Percentiles rank a stretch among this genome's conserved stretches.
Evolutionary conservation across 2,888 invertebrate species (phyloP).

Genomic region (Ellobium chinense): DNA sequence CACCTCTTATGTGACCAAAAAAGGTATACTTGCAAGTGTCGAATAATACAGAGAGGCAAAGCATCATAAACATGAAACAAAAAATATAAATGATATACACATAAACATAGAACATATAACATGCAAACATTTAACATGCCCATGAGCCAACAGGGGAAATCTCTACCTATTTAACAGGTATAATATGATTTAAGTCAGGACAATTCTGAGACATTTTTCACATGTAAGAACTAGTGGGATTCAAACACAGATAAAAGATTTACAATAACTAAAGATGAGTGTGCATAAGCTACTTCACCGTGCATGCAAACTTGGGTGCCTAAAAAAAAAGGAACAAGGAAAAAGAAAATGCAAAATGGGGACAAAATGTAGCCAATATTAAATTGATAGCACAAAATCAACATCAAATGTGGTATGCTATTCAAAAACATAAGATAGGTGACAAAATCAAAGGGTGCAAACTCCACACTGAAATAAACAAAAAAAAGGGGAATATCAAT

Average conservation of each 20-base stretch:
- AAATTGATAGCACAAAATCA: not conserved
- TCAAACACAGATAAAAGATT: too few species aligned
- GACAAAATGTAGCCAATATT: not conserved
- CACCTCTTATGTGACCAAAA: too few species aligned
- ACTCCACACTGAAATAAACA: slow-evolving; percentile 4
- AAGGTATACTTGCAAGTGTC: too few species aligned
- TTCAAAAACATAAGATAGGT: not conserved
- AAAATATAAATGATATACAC: not conserved
- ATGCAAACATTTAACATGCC: slow-evolving; percentile 13
- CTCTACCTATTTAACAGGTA: too few species aligned
- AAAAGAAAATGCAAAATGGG: slow-evolving; percentile 11
- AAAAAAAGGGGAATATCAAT: not conserved
- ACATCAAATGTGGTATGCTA: not conserved
- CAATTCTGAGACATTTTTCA: too few species aligned
- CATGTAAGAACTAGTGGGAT: too few species aligned
- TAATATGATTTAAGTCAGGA: too few species aligned
- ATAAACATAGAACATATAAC: slow-evolving; percentile 21
- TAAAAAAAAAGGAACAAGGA: not conserved
- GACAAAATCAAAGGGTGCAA: not conserved
- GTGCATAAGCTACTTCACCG: not conserved
- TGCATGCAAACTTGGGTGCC: not conserved
- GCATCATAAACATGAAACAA: not conserved
- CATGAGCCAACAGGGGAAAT: slow-evolving; percentile 25
- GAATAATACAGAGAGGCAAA: too few species aligned
- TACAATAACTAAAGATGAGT: not conserved